Evolutionary conservation across 2,888 invertebrate genomes (phyloP).

Genomic region (Latheticus oryzae): DNA sequence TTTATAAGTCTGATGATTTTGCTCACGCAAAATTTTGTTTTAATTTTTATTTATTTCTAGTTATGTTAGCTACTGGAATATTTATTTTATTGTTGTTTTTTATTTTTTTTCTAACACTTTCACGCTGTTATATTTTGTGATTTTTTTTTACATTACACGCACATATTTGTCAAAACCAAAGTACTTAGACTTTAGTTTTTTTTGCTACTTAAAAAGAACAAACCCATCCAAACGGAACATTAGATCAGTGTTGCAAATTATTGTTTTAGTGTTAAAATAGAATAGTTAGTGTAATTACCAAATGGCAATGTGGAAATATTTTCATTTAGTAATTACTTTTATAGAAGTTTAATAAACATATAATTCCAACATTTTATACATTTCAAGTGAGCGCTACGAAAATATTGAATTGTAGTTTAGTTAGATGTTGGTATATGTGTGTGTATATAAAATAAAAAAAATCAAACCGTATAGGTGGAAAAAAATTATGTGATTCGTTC

Average conservation of each 20-base stretch:
- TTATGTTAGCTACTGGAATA: not conserved
- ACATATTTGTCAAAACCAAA: conserved; percentile 34
- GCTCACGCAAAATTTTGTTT: conserved; percentile 52
- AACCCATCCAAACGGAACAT: conserved; percentile 35
- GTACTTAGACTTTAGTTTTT: conserved; percentile 30
- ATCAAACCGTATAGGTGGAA: conserved; percentile 45
- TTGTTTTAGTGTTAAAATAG: conserved; percentile 37
- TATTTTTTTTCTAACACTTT: not conserved
- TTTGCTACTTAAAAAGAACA: conserved; percentile 36
- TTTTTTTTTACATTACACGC: conserved; percentile 20
- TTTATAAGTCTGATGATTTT: conserved; percentile 54
- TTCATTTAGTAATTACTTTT: conserved; percentile 9
- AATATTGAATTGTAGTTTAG: conserved; percentile 46
- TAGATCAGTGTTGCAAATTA: conserved; percentile 37
- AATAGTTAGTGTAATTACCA: conserved; percentile 27
- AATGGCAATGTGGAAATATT: conserved; percentile 2
- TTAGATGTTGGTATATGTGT: conserved; percentile 48
- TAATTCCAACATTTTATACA: conserved; percentile 41
- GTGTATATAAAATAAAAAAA: conserved; percentile 46
- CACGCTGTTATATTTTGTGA: not conserved
- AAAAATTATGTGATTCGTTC: conserved; percentile 45
- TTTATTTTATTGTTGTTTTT: conserved; percentile 4
- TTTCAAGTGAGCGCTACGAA: conserved; percentile 48
- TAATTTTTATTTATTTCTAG: conserved; percentile 43
- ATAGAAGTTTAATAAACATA: conserved; percentile 34